Evolutionary conservation across 2,888 invertebrate species (phyloP).

Genomic region (Nomada ruficornis): DNA sequence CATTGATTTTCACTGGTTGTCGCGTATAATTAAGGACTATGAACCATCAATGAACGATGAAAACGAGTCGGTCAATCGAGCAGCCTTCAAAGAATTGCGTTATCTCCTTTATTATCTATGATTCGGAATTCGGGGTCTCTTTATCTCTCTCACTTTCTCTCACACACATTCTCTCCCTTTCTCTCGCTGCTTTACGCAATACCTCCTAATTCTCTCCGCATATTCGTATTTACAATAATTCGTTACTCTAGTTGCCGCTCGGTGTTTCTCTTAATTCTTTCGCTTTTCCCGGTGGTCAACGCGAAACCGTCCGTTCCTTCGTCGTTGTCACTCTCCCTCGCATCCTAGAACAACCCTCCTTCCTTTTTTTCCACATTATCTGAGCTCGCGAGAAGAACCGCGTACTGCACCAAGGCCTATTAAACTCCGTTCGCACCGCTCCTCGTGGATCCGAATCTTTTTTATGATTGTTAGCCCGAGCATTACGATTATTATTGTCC

Average conservation of each 20-base stretch:
- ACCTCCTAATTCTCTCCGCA: conserved; percentile 50
- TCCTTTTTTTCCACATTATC: background rate
- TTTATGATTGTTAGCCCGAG: background rate
- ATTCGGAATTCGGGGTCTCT: conserved; percentile 62
- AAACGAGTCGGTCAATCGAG: conserved; percentile 73
- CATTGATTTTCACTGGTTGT: conserved; percentile 53
- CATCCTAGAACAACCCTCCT: conserved; percentile 22
- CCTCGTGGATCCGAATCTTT: conserved; percentile 1
- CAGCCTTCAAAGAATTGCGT: conserved; percentile 67
- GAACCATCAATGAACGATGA: conserved; percentile 68
- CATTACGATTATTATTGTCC: background rate
- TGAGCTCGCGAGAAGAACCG: background rate
- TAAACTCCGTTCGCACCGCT: conserved; percentile 39
- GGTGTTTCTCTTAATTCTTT: conserved; percentile 30
- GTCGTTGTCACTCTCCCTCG: conserved; percentile 45
- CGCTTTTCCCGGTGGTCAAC: conserved; percentile 42
- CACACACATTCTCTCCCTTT: conserved; percentile 37
- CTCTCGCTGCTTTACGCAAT: conserved; percentile 34
- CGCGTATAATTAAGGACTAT: conserved; percentile 58
- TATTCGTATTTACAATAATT: conserved; percentile 78
- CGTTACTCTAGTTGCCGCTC: conserved; percentile 69
- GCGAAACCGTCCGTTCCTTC: conserved; percentile 50
- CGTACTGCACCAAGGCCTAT: background rate
- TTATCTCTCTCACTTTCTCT: conserved; percentile 42
- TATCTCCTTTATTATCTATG: conserved; percentile 65